phyloP scores from a whole-genome alignment of 2,888 invertebrate species.

The Dicroscelio sp. region DNA sequence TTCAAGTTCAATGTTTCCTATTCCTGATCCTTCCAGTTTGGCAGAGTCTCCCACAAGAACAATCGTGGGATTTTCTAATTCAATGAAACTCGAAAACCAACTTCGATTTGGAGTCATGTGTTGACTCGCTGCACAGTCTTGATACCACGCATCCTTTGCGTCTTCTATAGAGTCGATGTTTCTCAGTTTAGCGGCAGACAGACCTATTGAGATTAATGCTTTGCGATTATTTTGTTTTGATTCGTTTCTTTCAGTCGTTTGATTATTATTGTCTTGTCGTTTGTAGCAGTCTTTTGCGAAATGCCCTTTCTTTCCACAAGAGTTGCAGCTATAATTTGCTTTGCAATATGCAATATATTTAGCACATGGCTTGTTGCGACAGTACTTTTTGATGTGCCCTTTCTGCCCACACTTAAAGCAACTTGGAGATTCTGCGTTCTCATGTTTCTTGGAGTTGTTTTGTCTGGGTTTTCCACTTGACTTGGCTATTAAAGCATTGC shows the following conservation, averaged over 20 bases:
- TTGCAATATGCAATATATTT: conserved; percentile 84
- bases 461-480: background rate
- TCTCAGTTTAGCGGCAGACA: conserved; percentile 72
- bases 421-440: too few species aligned
- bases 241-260: background rate
- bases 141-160: conserved; percentile 72
- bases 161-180: conserved; percentile 60
- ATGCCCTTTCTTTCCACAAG: conserved; percentile 77
- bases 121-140: conserved; percentile 84
- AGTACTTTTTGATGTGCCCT: conserved; percentile 83
- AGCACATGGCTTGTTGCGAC: conserved; percentile 79
- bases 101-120: conserved; percentile 84
- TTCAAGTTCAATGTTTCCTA: conserved; percentile 80
- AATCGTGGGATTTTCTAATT: conserved; percentile 66
- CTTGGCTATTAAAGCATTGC: background rate
- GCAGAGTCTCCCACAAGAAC: conserved; percentile 82
- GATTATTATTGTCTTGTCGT: conserved; percentile 57
- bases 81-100: conserved; percentile 80
- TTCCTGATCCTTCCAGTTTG: conserved; percentile 83
- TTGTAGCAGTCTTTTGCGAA: conserved; percentile 81
- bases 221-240: conserved; percentile 55
- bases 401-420: conserved; percentile 16
- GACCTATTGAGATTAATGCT: conserved; percentile 72
- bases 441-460: too few species aligned
- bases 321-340: conserved; percentile 84